Base-by-base conservation (phyloP, 2,888 invertebrate species). In the Galerucella nymphaeae region DNA sequence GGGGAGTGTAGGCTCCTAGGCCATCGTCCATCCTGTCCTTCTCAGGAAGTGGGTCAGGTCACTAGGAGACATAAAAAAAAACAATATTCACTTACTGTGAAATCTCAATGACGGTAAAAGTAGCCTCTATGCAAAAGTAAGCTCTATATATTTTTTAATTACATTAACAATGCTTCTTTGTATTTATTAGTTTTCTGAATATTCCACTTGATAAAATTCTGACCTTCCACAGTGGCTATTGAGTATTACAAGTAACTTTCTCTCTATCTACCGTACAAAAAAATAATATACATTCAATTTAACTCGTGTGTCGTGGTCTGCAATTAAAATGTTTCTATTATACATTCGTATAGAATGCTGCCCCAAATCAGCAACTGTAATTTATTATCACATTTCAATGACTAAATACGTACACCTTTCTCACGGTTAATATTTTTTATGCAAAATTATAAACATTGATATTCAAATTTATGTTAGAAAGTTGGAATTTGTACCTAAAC, bases 381-480 rank as follows among this genome's bases (percentile, higher is more conserved):
- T 53, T 53, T 53, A 53, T 53, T 53, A 53, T 16, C 53, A 16
- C 16, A 53, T 18, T 8, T 10, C 5, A 16, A 9, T 18, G 9
- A 16, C 18, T 18, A 53, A 53, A 53, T 53, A 53, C 18, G 16
- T 50, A 50, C 50, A n/a, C 50, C 16, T 50, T 50, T 50, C 50
- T 50, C 50, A 50, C 50, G 50, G n/a, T 16, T 50, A n/a, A 16
- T 8, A 50, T 50, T 14, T 16, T 50, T n/a, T 14, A 50, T 50
- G 14, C n/a, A 8, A n/a, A 50, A 50, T 16, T 16, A n/a, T 16
- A 16, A 50, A n/a, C n/a, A n/a, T 50, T 50, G n/a, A 14, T 50
- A 50, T 50, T 50, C 50, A 50, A 50, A 50, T 50, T 50, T 50
- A 50, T 50, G 50, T n/a, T 16, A 50, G n/a, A 50, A 50, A 50